Evolutionary conservation across 1,140 invertebrate genomes (phyloP).

Genomic region (Tribolium castaneum): DNA sequence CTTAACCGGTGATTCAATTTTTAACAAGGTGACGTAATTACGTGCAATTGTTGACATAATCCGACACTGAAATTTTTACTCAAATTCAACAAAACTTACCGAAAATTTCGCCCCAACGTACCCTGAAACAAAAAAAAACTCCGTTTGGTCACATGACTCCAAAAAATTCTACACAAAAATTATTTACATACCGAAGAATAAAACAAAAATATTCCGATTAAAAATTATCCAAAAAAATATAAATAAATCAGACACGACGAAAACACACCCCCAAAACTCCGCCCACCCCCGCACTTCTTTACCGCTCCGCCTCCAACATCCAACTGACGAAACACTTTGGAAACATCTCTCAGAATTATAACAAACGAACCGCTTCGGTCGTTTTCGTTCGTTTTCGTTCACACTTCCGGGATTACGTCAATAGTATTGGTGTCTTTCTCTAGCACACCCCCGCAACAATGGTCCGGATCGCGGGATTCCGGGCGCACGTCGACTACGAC

Average conservation of each 20-base stretch:
- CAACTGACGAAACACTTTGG: constrained; percentile 17
- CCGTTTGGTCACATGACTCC: not conserved
- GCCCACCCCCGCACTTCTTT: not conserved
- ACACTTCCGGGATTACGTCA: constrained; percentile 51
- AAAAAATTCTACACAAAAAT: not conserved
- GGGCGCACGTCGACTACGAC: not conserved
- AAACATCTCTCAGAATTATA: constrained; percentile 39
- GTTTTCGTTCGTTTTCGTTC: constrained; percentile 25
- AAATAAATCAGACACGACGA: not conserved
- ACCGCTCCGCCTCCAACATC: constrained; percentile 15
- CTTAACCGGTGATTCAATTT: constrained; percentile 28
- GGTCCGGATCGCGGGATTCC: not conserved
- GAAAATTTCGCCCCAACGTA: not conserved
- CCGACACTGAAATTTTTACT: not conserved
- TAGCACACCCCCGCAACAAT: constrained; percentile 50
- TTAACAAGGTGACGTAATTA: constrained; percentile 30
- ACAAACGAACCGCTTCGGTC: constrained; percentile 37
- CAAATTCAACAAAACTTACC: not conserved
- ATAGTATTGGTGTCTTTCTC: constrained; percentile 45
- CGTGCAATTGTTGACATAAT: constrained; percentile 30
- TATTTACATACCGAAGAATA: not conserved
- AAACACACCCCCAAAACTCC: not conserved
- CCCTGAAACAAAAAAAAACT: not conserved
- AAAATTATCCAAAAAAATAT: not conserved
- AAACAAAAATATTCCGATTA: not conserved